Conservation (phyloP, 1,140 invertebrate genomes). For the Pteromalus puparum region DNA sequence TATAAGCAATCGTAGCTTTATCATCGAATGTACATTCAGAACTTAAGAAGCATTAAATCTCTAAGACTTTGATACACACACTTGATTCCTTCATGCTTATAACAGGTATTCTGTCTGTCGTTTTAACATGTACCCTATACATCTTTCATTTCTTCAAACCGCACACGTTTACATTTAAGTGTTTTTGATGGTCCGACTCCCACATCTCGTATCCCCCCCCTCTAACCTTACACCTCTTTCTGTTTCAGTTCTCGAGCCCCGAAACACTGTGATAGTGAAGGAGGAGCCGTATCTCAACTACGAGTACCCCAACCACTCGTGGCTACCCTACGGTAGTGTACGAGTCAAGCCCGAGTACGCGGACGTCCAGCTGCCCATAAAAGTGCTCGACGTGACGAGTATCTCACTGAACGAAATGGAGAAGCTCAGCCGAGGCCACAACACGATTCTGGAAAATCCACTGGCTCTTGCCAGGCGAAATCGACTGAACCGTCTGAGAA, state of each 20-base stretch:
- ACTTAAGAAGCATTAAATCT: slow-evolving; percentile 9
- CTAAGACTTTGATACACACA: not conserved
- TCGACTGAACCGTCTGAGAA: not conserved
- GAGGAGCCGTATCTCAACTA: slow-evolving; percentile 18
- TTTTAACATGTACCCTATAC: not conserved
- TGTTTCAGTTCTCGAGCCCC: slow-evolving; percentile 28
- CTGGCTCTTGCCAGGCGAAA: slow-evolving; percentile 5
- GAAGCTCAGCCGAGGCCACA: slow-evolving; percentile 11
- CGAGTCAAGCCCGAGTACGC: not conserved
- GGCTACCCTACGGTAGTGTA: not conserved
- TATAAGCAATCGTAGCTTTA: not conserved
- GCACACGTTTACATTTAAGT: slow-evolving; percentile 32
- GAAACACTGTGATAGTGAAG: slow-evolving; percentile 9
- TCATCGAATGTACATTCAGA: too few relatives aligned
- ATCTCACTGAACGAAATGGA: slow-evolving; percentile 48
- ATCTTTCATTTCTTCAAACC: slow-evolving; percentile 26
- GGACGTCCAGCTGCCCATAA: slow-evolving; percentile 19
- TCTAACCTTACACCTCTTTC: not conserved
- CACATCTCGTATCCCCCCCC: not conserved
- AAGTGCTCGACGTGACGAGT: slow-evolving; percentile 44
- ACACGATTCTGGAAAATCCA: slow-evolving; percentile 36
- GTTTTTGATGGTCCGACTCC: not conserved
- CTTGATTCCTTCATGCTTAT: slow-evolving; percentile 30
- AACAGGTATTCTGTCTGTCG: slow-evolving; percentile 20
- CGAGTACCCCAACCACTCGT: not conserved